Conservation (phyloP, 2,888 invertebrate genomes). For the Andrena trimmerana region DNA sequence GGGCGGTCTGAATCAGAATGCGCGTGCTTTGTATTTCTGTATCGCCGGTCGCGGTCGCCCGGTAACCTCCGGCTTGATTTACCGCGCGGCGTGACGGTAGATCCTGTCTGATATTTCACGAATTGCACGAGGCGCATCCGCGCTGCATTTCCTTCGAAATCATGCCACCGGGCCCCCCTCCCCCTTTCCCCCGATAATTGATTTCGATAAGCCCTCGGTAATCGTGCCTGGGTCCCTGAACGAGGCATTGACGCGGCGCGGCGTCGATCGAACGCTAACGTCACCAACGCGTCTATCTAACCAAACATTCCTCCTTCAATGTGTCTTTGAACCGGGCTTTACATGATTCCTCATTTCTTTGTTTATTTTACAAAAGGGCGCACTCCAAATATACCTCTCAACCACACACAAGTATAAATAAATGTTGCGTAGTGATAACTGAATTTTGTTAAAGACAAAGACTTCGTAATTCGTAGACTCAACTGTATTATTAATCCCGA, state of each 20-base stretch:
- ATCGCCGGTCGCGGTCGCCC: slow-evolving; percentile 71
- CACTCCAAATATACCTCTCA: not conserved
- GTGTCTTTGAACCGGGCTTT: not conserved
- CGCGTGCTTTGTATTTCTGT: slow-evolving; percentile 72
- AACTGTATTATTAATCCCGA: no score
- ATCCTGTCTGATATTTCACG: slow-evolving; percentile 76
- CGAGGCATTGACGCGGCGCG: slow-evolving; percentile 1
- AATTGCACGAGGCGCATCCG: slow-evolving; percentile 72
- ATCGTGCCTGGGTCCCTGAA: slow-evolving; percentile 21
- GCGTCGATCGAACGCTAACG: not conserved
- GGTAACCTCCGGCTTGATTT: slow-evolving; percentile 74
- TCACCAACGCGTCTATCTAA: not conserved
- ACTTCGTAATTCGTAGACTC: no score
- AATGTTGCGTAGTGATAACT: no score
- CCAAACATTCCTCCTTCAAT: not conserved
- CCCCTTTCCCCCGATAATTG: slow-evolving; percentile 51
- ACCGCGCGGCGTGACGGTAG: slow-evolving; percentile 73
- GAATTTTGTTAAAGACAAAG: no score
- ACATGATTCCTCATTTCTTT: not conserved
- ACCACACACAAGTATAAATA: no score
- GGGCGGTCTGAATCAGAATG: slow-evolving; percentile 68
- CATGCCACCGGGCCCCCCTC: slow-evolving; percentile 40
- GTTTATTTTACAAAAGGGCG: not conserved
- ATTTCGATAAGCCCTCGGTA: slow-evolving; percentile 59
- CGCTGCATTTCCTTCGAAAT: slow-evolving; percentile 67